phyloP scores from a whole-genome alignment of 2,888 invertebrate genomes.

The Dysmachus trigonus region DNA sequence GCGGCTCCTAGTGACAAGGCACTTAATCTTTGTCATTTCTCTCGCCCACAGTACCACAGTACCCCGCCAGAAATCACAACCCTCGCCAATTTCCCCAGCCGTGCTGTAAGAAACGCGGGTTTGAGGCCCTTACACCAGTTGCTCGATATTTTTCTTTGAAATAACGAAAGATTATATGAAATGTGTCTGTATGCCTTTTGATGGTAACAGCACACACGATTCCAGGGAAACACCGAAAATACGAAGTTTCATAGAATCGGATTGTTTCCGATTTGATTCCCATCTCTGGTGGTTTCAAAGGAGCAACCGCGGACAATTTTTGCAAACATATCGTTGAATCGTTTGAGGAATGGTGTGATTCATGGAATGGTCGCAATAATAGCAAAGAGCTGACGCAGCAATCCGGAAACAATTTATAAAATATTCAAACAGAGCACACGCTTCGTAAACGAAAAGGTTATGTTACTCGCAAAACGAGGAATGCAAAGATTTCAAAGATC shows the following conservation, averaged over 20 bases:
- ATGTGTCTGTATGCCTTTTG: not conserved
- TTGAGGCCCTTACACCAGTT: not conserved
- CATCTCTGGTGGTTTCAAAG: too few relatives aligned
- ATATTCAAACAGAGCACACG: not conserved
- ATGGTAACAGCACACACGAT: not conserved
- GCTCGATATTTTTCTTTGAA: not conserved
- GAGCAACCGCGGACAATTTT: too few relatives aligned
- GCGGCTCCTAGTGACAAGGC: not conserved
- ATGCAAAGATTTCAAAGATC: not conserved
- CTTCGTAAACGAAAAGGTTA: not conserved
- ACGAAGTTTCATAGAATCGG: not conserved
- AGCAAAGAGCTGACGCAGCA: not conserved
- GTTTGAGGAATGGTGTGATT: not conserved
- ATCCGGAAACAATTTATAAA: not conserved
- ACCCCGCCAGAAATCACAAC: constrained; percentile 2
- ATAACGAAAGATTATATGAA: not conserved
- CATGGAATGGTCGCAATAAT: not conserved
- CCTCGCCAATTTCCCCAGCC: not conserved
- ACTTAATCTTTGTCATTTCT: constrained; percentile 29
- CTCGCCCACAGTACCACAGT: not conserved
- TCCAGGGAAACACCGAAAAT: constrained; percentile 1
- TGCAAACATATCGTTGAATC: not conserved
- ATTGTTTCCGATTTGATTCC: constrained; percentile 3
- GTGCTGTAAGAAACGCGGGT: not conserved
- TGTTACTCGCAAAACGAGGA: not conserved